Evolutionary conservation across 1,140 invertebrate species (phyloP).

Genomic region (Metaphire vulgaris): DNA sequence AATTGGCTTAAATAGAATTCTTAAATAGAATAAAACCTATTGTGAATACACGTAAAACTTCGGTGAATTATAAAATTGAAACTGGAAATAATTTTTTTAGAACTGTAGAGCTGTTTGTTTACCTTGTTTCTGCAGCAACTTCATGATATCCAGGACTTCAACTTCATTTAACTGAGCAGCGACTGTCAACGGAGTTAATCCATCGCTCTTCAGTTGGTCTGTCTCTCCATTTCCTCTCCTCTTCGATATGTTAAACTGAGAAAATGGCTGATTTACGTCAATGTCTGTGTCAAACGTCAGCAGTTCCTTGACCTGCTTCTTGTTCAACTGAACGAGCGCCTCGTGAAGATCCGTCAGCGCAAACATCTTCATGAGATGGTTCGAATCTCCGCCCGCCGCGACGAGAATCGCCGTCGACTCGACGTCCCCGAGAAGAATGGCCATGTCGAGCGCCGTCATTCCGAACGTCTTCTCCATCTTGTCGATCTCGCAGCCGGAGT

Average conservation of each 20-base stretch:
- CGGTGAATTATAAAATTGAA: neutral
- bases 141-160: conserved; percentile 26
- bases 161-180: conserved; percentile 22
- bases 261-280: conserved; percentile 28
- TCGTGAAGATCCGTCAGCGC: conserved; percentile 30
- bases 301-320: conserved; percentile 21
- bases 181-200: conserved; percentile 26
- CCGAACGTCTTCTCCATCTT: conserved; percentile 29
- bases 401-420: conserved; percentile 28
- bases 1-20: no score
- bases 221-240: neutral
- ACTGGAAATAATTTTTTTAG: neutral
- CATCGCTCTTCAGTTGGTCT: conserved; percentile 17
- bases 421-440: conserved; percentile 29
- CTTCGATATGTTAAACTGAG: conserved; percentile 24
- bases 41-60: no score
- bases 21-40: no score
- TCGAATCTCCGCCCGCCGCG: conserved; percentile 20
- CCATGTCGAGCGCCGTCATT: conserved; percentile 32
- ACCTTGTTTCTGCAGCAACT: conserved; percentile 30
- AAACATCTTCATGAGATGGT: conserved; percentile 31
- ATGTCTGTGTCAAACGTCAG: conserved; percentile 24
- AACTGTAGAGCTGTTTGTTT: neutral
- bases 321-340: conserved; percentile 6
- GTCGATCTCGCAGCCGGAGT: conserved; percentile 26